A percentile compares a stretch with the other conserved stretches of the same genome.
These are phyloP conservation scores for Thumatha senex DNA, from an alignment of 2,888 invertebrate genomes.

Conservation along the genomic window DNA sequence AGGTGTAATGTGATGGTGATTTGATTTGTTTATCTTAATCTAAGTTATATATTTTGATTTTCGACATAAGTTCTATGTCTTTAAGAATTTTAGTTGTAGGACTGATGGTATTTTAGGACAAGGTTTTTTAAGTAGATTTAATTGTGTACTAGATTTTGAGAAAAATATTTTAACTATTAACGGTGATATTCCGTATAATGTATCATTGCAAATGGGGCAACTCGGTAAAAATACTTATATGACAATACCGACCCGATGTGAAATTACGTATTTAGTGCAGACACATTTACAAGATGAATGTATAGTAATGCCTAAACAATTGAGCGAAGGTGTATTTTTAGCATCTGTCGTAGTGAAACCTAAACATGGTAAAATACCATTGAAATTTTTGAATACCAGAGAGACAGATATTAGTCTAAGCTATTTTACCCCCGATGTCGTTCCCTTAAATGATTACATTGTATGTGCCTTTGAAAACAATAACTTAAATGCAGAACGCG, in stretches of 20 bases:
- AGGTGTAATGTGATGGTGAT: not conserved
- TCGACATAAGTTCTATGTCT: conserved; percentile 13
- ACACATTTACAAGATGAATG: not conserved
- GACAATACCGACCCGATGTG: not conserved
- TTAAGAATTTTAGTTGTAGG: conserved; percentile 7
- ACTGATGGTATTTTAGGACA: conserved; percentile 8
- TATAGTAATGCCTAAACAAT: not conserved
- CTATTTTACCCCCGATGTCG: not conserved
- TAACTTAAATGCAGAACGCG: not conserved
- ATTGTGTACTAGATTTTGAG: conserved; percentile 1
- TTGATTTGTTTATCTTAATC: conserved; percentile 10
- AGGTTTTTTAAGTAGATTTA: conserved; percentile 1
- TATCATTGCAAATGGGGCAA: too few relatives aligned
- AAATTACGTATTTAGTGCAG: not conserved
- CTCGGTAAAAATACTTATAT: too few relatives aligned
- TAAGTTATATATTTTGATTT: conserved; percentile 3
- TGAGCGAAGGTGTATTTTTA: conserved; percentile 2
- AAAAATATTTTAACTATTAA: not conserved
- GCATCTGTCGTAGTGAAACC: not conserved
- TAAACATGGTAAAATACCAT: not conserved
- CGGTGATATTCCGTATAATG: not conserved
- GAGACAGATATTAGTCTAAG: not conserved
- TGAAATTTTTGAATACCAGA: conserved; percentile 1
- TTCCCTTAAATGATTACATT: not conserved
- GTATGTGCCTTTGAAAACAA: not conserved